Base-by-base conservation (phyloP, 2,113 vertebrate species). In the Pomatostomus ruficeps region DNA sequence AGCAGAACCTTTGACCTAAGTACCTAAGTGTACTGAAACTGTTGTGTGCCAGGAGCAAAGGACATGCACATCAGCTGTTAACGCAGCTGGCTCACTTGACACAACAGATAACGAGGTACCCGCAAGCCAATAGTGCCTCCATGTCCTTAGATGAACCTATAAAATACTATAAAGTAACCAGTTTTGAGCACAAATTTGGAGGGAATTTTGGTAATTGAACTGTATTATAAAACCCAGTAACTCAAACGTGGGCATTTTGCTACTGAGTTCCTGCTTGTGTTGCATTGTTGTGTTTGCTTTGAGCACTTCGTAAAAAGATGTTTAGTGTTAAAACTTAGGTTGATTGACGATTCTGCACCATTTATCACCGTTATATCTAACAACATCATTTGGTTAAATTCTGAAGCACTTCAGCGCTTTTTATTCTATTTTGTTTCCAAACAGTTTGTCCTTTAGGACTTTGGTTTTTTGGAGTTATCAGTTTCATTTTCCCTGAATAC, bases 1-100 rank as follows among this genome's bases (percentile, higher is more conserved):
- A 68, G 40, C 62, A 74, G 29, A 43, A 85, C 80, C 78, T 94
- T 79, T 66, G 51, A 51, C n/a, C n/a, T n/a, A n/a, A n/a, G n/a
- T n/a, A n/a, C n/a, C n/a, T n/a, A 73, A 80, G 38, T 62, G 20
- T 28, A 8, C 35, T 23, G 58, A 36, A 94, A 38, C 12, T 35
- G 5, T 48, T 43, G 9, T 40, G 25, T 49, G 62, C 42, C 66
- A 38, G 4, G 2, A 85, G 49, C 52, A 85, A 91, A 75, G 70
- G 75, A 26, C 28, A 25, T 31, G 49, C 8, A 33, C 58, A 8
- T 76, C 62, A 75, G 48, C 66, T 45, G 22, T 42, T 52, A 7
- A 57, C 67, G 61, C 40, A 42, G 40, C 40, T n/a, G 35, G 28
- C 70, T 76, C 82, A 76, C 54, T n/a, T 91, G 59, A 75, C 63